Evolutionary conservation across 2,888 invertebrate genomes (phyloP).

Genomic region (Melinopterus prodromus): DNA sequence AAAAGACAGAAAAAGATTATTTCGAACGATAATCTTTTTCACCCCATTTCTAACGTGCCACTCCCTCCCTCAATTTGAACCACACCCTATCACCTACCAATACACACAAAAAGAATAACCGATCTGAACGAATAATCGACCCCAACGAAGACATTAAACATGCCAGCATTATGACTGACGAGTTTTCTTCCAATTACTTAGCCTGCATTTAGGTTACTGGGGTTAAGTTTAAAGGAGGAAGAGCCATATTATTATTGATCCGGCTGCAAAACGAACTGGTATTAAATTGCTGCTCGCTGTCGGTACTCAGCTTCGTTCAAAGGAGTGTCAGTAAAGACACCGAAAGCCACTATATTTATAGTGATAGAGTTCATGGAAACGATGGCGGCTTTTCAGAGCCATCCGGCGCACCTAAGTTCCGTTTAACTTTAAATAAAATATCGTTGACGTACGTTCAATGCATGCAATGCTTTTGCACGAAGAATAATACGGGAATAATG

Average conservation of each 20-base stretch:
- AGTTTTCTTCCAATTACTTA: background rate
- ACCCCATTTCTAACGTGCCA: background rate
- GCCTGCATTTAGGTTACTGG: background rate
- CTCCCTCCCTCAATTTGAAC: background rate
- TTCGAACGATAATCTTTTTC: background rate
- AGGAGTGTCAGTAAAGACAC: background rate
- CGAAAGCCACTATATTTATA: background rate
- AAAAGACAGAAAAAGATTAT: no score
- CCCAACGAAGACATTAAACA: background rate
- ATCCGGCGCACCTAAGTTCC: constrained; percentile 10
- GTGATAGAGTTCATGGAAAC: background rate
- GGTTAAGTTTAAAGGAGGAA: background rate
- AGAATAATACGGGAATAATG: no score
- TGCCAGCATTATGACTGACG: background rate
- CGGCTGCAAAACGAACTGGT: background rate
- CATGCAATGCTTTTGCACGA: constrained; percentile 23
- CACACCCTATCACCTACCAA: background rate
- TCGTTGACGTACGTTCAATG: background rate
- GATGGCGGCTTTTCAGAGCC: background rate
- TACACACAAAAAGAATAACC: background rate
- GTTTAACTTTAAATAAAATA: constrained; percentile 29
- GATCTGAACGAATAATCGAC: background rate
- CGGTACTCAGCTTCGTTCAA: background rate
- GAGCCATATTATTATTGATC: background rate
- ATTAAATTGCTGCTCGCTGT: background rate